Percentiles rank a stretch among this genome's conserved stretches.
Evolutionary conservation across 2,888 invertebrate species (phyloP).

Genomic region (Latheticus oryzae): DNA sequence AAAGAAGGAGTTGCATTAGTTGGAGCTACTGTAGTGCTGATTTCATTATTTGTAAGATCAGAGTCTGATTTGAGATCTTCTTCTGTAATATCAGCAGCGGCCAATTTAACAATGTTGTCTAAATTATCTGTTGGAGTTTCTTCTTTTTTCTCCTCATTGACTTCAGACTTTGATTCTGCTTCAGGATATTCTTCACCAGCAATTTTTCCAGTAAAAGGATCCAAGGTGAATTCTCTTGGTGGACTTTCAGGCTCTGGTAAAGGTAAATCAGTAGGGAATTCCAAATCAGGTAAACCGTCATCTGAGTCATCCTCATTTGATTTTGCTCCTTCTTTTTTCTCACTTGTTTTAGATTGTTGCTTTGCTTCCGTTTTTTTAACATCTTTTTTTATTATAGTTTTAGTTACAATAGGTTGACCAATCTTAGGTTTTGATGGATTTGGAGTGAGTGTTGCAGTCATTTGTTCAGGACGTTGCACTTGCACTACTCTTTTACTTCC

Average conservation of each 20-base stretch:
- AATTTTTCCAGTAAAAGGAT: constrained; percentile 74
- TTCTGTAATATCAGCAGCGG: constrained; percentile 61
- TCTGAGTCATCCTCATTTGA: constrained; percentile 63
- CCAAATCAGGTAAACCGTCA: constrained; percentile 74
- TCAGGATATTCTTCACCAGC: constrained; percentile 51
- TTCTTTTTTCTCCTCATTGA: constrained; percentile 32
- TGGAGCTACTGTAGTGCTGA: constrained; percentile 2
- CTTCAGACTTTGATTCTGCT: constrained; percentile 55
- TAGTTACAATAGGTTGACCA: constrained; percentile 6
- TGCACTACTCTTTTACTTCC: constrained; percentile 51
- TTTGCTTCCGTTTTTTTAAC: constrained; percentile 35
- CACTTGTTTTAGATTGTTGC: neutral
- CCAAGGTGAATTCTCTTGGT: constrained; percentile 76
- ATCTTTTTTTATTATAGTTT: constrained; percentile 27
- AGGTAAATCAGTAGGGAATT: constrained; percentile 71
- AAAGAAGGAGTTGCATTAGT: neutral
- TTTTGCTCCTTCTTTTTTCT: constrained; percentile 35
- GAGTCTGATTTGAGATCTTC: constrained; percentile 54
- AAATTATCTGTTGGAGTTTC: constrained; percentile 44
- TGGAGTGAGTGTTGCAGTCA: constrained; percentile 24
- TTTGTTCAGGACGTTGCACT: constrained; percentile 40
- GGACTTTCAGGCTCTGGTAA: constrained; percentile 73
- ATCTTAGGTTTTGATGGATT: constrained; percentile 36
- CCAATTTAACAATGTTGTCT: constrained; percentile 62
- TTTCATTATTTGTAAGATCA: no score